These are phyloP conservation scores for Drosophila kepulauana DNA, from an alignment of 1,140 invertebrate species.

Conservation along the genomic window DNA sequence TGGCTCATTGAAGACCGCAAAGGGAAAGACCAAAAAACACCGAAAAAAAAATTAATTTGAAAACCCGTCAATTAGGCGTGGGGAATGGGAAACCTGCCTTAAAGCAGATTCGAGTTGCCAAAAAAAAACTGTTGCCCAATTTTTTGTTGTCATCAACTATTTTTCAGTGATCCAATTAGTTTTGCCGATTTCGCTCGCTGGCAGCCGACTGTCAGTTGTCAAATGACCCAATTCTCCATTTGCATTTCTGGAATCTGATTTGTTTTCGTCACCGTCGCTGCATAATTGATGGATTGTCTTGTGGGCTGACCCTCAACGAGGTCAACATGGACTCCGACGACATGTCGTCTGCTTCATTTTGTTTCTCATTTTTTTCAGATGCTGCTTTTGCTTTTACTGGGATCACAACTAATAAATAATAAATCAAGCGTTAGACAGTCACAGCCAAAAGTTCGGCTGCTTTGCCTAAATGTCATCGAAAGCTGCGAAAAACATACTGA, in stretches of 20 bases:
- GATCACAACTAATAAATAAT: conserved; percentile 60
- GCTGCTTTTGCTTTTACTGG: neutral
- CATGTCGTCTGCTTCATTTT: neutral
- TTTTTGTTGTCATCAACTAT: conserved; percentile 49
- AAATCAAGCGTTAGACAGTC: conserved; percentile 62
- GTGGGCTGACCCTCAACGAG: conserved; percentile 14
- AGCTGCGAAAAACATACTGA: conserved; percentile 41
- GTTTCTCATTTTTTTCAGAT: conserved; percentile 5
- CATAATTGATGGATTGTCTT: conserved; percentile 70
- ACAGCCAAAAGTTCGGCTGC: conserved; percentile 35
- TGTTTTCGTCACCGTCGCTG: conserved; percentile 52
- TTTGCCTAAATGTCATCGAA: conserved; percentile 14
- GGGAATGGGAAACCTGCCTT: neutral
- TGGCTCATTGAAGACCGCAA: conserved; percentile 48
- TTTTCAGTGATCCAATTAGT: conserved; percentile 63
- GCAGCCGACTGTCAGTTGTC: conserved; percentile 56
- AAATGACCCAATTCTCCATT: conserved; percentile 43
- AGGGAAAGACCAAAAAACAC: conserved; percentile 6
- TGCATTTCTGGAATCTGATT: conserved; percentile 46
- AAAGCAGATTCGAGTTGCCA: conserved; percentile 9
- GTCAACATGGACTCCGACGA: neutral
- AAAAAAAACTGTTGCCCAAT: conserved; percentile 24
- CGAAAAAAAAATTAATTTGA: conserved; percentile 63
- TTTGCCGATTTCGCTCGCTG: conserved; percentile 32
- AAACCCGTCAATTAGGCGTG: conserved; percentile 64